phyloP scores from a whole-genome alignment of 1,140 invertebrate species.

The Drosophila bocki region DNA sequence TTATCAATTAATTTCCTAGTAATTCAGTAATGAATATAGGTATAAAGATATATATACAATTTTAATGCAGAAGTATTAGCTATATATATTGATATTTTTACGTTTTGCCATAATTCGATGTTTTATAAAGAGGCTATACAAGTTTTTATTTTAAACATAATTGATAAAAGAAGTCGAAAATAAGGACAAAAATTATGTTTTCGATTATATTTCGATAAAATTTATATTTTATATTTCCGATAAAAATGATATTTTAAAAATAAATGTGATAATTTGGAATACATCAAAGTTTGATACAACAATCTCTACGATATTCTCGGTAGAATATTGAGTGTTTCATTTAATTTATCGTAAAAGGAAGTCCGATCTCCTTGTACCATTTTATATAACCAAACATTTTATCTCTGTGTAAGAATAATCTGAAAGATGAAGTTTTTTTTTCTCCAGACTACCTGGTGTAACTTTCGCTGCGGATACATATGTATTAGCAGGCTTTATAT shows the following conservation, averaged over 20 bases:
- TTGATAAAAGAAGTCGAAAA: too few relatives aligned
- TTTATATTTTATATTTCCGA: too few relatives aligned
- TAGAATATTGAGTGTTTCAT: not conserved
- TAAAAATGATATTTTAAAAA: not conserved
- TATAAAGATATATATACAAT: too few relatives aligned
- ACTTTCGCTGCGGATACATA: slow-evolving; percentile 60
- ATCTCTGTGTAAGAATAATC: slow-evolving; percentile 2
- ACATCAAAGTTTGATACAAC: not conserved
- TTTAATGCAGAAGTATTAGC: too few relatives aligned
- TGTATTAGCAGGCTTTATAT: slow-evolving; percentile 28
- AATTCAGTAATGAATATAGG: too few relatives aligned
- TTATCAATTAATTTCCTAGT: too few relatives aligned
- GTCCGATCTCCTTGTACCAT: not conserved
- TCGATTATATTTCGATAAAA: not conserved
- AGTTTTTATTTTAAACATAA: too few relatives aligned
- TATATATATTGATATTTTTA: too few relatives aligned
- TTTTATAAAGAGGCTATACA: too few relatives aligned
- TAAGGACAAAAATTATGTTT: not conserved
- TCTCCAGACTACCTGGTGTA: slow-evolving; percentile 13
- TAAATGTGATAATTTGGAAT: not conserved
- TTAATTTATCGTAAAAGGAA: not conserved
- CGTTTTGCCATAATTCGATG: too few relatives aligned
- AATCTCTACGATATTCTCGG: not conserved
- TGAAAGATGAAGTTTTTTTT: slow-evolving; percentile 6
- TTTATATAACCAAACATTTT: not conserved